Percentiles rank a stretch among this genome's conserved stretches.
phyloP scores from a whole-genome alignment of 2,113 vertebrate genomes.

The human (Homo sapiens) region GRCh38 chr4:64651001-64651500 shows the following conservation, averaged over 20 bases:
- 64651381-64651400: not conserved
- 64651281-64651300: not conserved
- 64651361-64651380: not conserved
- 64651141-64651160: not conserved
- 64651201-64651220: not conserved
- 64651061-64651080: not conserved
- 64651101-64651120: not conserved
- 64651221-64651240: not conserved
- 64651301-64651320: not conserved
- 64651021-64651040: not conserved
- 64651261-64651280: not conserved
- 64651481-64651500: not conserved
- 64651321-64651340: not conserved
- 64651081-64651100: not conserved
- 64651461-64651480: not conserved
- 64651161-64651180: not conserved
- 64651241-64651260: not conserved
- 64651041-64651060: not conserved
- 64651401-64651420: not conserved
- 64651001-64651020: not conserved
- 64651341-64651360: not conserved
- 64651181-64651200: not conserved
- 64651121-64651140: not conserved
- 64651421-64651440: not conserved
- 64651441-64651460: not conserved